phyloP scores from a whole-genome alignment of 1,140 invertebrate species.

The Drosophila parabipectinata region DNA sequence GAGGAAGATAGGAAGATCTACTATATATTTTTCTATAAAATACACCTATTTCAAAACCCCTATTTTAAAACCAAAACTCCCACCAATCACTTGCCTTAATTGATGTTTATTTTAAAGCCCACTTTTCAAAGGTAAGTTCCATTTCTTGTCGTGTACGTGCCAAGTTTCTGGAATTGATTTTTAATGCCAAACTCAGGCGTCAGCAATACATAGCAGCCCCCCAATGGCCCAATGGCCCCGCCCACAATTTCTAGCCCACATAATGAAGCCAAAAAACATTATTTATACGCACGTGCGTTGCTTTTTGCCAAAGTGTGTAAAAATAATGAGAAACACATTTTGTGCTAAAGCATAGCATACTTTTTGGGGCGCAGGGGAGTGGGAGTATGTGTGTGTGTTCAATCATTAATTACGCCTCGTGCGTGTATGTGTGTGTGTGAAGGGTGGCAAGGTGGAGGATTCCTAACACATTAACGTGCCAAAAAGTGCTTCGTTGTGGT shows the following conservation, averaged over 20 bases:
- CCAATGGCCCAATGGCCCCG: background rate
- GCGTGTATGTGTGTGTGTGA: slow-evolving; percentile 12
- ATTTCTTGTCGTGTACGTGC: slow-evolving; percentile 50
- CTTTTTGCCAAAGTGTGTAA: slow-evolving; percentile 42
- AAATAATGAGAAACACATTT: slow-evolving; percentile 80
- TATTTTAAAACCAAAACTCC: no score
- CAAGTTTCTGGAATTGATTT: slow-evolving; percentile 77
- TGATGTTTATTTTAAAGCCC: background rate
- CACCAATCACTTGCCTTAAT: background rate
- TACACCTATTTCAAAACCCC: no score
- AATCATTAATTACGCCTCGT: slow-evolving; percentile 71
- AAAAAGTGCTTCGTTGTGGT: slow-evolving; percentile 78
- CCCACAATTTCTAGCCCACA: slow-evolving; percentile 15
- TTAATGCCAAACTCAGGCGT: slow-evolving; percentile 65
- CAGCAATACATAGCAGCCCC: slow-evolving; percentile 3
- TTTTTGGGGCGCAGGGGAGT: slow-evolving; percentile 31
- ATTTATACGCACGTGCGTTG: slow-evolving; percentile 66
- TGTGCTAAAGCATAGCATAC: slow-evolving; percentile 68
- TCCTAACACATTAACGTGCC: slow-evolving; percentile 71
- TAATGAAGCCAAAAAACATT: slow-evolving; percentile 76
- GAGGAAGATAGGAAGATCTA: no score
- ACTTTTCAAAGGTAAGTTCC: background rate
- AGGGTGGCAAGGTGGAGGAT: slow-evolving; percentile 4
- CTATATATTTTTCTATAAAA: no score
- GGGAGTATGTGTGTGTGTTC: slow-evolving; percentile 40